Base-by-base conservation (phyloP, 2,113 vertebrate genomes). In the Oncorhynchus clarkii region DNA sequence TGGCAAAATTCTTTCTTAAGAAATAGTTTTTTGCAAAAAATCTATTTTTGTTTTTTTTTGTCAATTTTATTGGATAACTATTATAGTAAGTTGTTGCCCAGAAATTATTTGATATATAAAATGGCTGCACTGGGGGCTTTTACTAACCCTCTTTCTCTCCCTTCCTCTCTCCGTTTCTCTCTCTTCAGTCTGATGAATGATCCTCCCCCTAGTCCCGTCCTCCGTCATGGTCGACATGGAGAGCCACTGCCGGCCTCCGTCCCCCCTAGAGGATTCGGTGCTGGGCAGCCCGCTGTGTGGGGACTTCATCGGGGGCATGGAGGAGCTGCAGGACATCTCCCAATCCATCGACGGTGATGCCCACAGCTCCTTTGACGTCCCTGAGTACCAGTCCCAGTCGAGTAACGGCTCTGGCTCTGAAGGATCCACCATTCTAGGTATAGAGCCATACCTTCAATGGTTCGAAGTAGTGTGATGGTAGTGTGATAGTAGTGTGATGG, bases 261-360 rank as follows among this genome's bases (percentile, higher is more conserved):
- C 94, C 76, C 94, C 94, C 0, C 81, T 96, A 11, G 95, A 94
- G 82, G 92, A 96, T 3, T 93, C 94, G 20, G 93, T 94, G 57
- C 89, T 96, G 81, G 93, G 90, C 70, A 97, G 95, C 79, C 95
- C 97, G 0, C 90, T 99, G 9, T 95, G 94, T 48, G 95, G 94
- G 75, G 96, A 96, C 75, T 93, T 97, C 72, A 24, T 70, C 22
- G 49, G 67, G 82, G 93, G 93, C 67, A 95, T 98, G 91, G 95
- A 94, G 39, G 94, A 90, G 68, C 93, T 98, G 31, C 92, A 91
- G n/a, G 95, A 96, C 59, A 91, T 97, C 62, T 95, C 96, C 1
- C 94, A 89, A 54, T 94, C 95, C 31, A 86, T 96, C 0, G 93
- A 85, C 0, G 94, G 95, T 7, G 94, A 96, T 31, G 86, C 91